Base-by-base conservation (phyloP, 1,140 invertebrate genomes). In the Sinonovacula constricta region DNA sequence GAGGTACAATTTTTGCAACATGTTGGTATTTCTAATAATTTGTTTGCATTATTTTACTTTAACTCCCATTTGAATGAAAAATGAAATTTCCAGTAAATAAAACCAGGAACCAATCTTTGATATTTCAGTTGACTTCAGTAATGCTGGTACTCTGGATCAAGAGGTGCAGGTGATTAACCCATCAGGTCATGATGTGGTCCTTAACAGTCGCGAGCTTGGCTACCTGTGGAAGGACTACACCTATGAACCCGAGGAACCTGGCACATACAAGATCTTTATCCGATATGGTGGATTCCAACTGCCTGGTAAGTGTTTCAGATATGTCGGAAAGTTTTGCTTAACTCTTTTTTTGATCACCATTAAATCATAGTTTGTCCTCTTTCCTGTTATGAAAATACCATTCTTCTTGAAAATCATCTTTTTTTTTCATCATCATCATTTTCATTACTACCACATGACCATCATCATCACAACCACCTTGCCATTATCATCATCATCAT, bases 121-220 rank as follows among this genome's bases (percentile, higher is more conserved):
- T 62, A 49, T 90, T 93, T 33, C 89, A 96, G 97, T 99, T 62
- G 95, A 96, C 85, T 94, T 95, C 67, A 94, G 94, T 79, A 95
- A 97, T 80, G 96, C 97, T 54, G 97, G 97, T 14, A 93, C 95
- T 72, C 97, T 97, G 1, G 96, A 98, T 81, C 91, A 99, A 68
- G 96, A 97, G 86, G 95, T 98, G 0, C 94, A 95, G 59, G 95
- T 97, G 2, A 95, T 95, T 36, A 96, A 96, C 83, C 97, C 98
- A 1, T 93, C 95, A n/a, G 96, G 97, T 24, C 94, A 96, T 85
- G 95, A 95, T 79, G 90, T 99, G 33, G 95, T 96, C 0, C 93
- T 98, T n/a, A 89, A 92, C 87, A 80, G 91, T 3, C 57, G 71
- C 14, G 88, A 90, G 80, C 91, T 85, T 87, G 89, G 88, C 24